Evolutionary conservation across 2,797 vertebrate genomes (phyloP), one percentile per base, ranked within the genome.

Genomic region (Erpetoichthys calabaricus): DNA sequence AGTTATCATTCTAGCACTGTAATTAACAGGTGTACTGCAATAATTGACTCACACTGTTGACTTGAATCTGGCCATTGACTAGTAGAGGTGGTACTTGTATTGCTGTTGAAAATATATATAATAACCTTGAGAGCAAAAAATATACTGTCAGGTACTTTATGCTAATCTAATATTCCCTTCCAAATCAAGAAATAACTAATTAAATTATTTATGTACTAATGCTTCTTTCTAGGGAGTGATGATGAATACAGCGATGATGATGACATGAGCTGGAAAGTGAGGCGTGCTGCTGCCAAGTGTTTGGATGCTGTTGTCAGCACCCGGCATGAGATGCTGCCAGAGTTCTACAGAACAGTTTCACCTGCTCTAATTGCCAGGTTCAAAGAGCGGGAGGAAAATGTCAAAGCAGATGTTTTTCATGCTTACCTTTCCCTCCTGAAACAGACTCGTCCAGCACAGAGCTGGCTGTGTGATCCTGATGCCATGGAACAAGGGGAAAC

Each of bases 181-280:
- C 25, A 25, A 25, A 25, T 25, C 25, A 25, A 25, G 25, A 25
- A 25, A 25, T 25, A 25, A 25, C 25, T 25, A 25, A 25, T 25
- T 25, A 25, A 25, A 25, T 25, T 25, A 25, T 25, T 25, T 25
- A 25, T 25, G 25, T 25, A 25, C 25, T 25, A 25, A 25, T 25
- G 1, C 25, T 25, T 25, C 25, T 25, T 25, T 25, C 53, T 62
- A 92, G 89, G 89, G 69, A 92, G 94, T 0, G 96, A 99, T 49
- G 96, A 99, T 59, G 94, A 99, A 75, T 99, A 99, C 75, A 99
- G 96, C n/a, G 96, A 99, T 53, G 96, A 99, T n/a, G 96, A 99
- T 61, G 96, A 98, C 76, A 98, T 99, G 94, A 98, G 94, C 71
- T 99, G 96, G 96, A 99, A 99, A 82, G 96, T 99, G 61, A 86